Conservation (phyloP, 64 coral and sea anemone genomes). For the Stylophora pistillata region DNA sequence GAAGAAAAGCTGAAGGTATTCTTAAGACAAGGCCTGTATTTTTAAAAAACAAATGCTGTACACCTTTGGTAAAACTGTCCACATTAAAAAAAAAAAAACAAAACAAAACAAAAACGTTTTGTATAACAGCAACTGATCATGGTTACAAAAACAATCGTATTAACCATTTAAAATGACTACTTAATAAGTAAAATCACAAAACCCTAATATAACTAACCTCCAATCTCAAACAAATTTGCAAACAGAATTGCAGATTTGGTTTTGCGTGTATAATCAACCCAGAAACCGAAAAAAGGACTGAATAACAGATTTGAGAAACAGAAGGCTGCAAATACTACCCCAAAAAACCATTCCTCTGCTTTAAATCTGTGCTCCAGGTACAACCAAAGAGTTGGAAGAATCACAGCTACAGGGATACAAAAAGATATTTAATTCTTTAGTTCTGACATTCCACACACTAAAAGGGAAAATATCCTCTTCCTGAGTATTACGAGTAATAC, state of each 20-base stretch:
- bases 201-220: constrained; percentile 63
- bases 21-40: too few relatives aligned
- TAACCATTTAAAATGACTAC: background rate
- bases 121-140: too few relatives aligned
- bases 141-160: background rate
- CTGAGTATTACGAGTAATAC: too few relatives aligned
- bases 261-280: constrained; percentile 80
- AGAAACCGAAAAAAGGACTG: constrained; percentile 90
- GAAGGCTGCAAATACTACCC: constrained; percentile 85
- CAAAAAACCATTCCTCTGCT: constrained; percentile 86
- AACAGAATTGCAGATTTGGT: constrained; percentile 78
- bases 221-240: constrained; percentile 97
- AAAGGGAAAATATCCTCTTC: too few relatives aligned
- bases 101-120: too few relatives aligned
- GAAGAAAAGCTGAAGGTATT: too few relatives aligned
- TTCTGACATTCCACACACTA: background rate
- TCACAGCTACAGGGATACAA: constrained; percentile 67
- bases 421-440: background rate
- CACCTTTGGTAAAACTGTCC: too few relatives aligned
- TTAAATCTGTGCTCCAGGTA: constrained; percentile 82
- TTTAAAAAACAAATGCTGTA: too few relatives aligned
- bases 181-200: background rate
- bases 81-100: too few relatives aligned
- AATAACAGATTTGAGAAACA: constrained; percentile 80
- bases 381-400: constrained; percentile 94